phyloP scores from a whole-genome alignment of 2,888 invertebrate species.

The Tachina lurida region DNA sequence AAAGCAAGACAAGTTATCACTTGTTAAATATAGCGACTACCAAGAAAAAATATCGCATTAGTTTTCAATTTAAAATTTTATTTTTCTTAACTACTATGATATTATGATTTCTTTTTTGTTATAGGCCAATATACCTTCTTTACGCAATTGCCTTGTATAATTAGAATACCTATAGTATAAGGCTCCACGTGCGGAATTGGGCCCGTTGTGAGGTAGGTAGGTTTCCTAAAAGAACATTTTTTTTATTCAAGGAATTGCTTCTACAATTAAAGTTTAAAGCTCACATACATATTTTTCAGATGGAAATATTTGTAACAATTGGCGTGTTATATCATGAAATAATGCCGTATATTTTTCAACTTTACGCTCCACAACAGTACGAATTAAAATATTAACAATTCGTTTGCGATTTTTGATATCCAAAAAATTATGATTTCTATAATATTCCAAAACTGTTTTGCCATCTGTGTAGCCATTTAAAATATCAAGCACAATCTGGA shows the following conservation, averaged over 20 bases:
- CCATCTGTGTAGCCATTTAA: conserved; percentile 64
- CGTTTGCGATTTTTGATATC: conserved; percentile 72
- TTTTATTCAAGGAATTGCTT: background rate
- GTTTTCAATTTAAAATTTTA: conserved; percentile 16
- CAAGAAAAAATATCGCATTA: background rate
- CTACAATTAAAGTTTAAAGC: background rate
- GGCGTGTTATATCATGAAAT: conserved; percentile 72
- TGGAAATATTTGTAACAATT: conserved; percentile 74
- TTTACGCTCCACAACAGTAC: conserved; percentile 68
- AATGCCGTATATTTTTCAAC: conserved; percentile 66
- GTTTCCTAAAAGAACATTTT: conserved; percentile 68
- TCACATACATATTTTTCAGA: conserved; percentile 72
- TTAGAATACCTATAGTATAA: conserved; percentile 74
- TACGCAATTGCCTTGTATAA: conserved; percentile 68
- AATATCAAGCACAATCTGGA: conserved; percentile 64
- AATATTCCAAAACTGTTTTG: conserved; percentile 71
- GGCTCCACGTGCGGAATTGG: conserved; percentile 72
- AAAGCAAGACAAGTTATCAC: too few relatives aligned
- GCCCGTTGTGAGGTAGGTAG: conserved; percentile 72
- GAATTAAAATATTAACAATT: conserved; percentile 71
- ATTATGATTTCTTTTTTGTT: conserved; percentile 57
- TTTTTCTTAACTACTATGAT: background rate
- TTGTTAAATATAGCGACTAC: too few relatives aligned
- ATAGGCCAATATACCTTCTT: conserved; percentile 66
- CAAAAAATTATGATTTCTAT: conserved; percentile 72